Evolutionary conservation across 2,888 invertebrate species (phyloP).

Genomic region (Epinotia ramella): DNA sequence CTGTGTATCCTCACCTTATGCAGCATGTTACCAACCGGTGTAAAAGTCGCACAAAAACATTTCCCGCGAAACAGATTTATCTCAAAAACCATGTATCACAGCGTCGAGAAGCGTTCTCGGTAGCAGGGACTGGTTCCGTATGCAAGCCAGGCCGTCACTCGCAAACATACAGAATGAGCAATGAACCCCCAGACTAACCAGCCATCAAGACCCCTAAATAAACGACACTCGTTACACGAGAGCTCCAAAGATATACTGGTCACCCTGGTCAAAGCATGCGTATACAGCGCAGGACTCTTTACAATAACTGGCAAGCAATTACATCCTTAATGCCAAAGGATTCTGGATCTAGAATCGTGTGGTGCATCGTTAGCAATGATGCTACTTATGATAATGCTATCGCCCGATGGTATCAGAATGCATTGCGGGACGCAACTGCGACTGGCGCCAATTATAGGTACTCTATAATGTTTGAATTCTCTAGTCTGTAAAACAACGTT

Average conservation of each 20-base stretch:
- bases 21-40: neutral
- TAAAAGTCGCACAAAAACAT: slow-evolving; percentile 20
- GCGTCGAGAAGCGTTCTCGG: slow-evolving; percentile 71
- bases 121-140: slow-evolving; percentile 72
- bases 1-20: neutral
- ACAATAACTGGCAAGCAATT: slow-evolving; percentile 26
- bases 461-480: slow-evolving; percentile 25
- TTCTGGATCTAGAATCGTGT: slow-evolving; percentile 25
- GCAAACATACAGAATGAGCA: slow-evolving; percentile 61
- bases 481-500: neutral
- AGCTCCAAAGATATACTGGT: slow-evolving; percentile 15
- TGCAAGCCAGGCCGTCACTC: slow-evolving; percentile 50
- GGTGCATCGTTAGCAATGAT: slow-evolving; percentile 12
- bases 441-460: slow-evolving; percentile 41
- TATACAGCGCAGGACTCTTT: slow-evolving; percentile 3
- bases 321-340: neutral
- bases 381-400: slow-evolving; percentile 41
- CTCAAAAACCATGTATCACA: slow-evolving; percentile 69
- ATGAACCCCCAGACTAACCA: slow-evolving; percentile 53
- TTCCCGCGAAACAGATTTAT: slow-evolving; percentile 54
- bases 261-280: slow-evolving; percentile 19
- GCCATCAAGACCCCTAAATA: slow-evolving; percentile 8
- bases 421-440: slow-evolving; percentile 36
- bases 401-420: slow-evolving; percentile 41
- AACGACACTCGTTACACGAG: neutral